Conservation (phyloP, 2,888 invertebrate species). For the Podabrus alpinus region DNA sequence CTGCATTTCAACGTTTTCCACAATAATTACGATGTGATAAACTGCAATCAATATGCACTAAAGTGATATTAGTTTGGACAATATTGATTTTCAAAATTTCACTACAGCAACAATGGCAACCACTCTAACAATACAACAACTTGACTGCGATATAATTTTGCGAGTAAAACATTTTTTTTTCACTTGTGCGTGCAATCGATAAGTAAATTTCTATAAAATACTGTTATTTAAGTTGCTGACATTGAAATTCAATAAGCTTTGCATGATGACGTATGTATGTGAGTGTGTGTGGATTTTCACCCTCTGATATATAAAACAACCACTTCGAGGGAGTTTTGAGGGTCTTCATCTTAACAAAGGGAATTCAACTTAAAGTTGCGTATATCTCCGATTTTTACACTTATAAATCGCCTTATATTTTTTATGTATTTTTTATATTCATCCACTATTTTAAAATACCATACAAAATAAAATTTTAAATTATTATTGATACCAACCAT, state of each 20-base stretch:
- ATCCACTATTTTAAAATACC: not conserved
- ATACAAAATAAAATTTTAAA: not conserved
- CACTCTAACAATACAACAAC: not conserved
- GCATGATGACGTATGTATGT: constrained; percentile 42
- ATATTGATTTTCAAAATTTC: not conserved
- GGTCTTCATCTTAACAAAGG: constrained; percentile 43
- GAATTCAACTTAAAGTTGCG: constrained; percentile 43
- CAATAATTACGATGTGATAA: constrained; percentile 13
- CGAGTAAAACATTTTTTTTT: not conserved
- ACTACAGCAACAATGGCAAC: not conserved
- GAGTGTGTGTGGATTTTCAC: constrained; percentile 38
- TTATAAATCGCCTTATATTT: constrained; percentile 46
- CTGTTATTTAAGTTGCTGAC: constrained; percentile 38
- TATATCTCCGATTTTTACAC: constrained; percentile 46
- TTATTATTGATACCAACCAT: not conserved
- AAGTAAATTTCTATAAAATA: not conserved
- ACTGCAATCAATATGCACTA: constrained; percentile 8
- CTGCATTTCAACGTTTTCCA: constrained; percentile 3
- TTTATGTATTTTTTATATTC: constrained; percentile 24
- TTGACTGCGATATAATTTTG: not conserved
- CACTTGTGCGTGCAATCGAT: not conserved
- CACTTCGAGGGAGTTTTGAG: constrained; percentile 38
- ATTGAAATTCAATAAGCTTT: constrained; percentile 48
- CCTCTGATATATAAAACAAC: constrained; percentile 40
- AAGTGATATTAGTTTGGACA: not conserved